These are phyloP conservation scores for Oreonectes daqikongensis DNA, from an alignment of 2,797 vertebrate species.

Conservation along the genomic window DNA sequence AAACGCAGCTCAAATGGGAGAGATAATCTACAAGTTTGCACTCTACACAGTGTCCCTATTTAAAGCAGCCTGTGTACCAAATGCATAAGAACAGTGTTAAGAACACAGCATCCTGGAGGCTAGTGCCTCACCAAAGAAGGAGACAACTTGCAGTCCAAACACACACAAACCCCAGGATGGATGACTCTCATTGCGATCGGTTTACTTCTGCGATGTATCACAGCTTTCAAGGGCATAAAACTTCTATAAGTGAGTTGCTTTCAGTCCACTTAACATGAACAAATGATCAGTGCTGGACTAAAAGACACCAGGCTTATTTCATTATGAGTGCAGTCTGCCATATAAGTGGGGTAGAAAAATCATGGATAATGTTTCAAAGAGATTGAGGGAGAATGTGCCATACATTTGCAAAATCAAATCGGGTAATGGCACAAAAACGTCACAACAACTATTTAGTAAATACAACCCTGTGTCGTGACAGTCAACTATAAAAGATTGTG, in stretches of 20 bases:
- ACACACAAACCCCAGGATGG: background rate
- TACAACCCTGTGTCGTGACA: background rate
- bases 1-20: constrained; percentile 5
- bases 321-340: constrained; percentile 27
- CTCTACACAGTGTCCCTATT: constrained; percentile 41
- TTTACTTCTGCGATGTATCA: constrained; percentile 37
- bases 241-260: constrained; percentile 30
- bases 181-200: constrained; percentile 29
- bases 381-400: background rate
- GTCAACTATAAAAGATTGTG: background rate
- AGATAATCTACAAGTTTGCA: background rate
- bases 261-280: constrained; percentile 21
- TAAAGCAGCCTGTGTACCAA: constrained; percentile 20
- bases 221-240: constrained; percentile 16
- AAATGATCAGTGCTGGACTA: constrained; percentile 2
- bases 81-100: constrained; percentile 43
- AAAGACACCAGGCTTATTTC: constrained; percentile 14
- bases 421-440: background rate
- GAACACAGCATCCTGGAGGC: constrained; percentile 32
- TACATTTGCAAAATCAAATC: background rate
- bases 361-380: background rate
- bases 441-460: background rate
- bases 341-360: constrained; percentile 29
- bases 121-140: constrained; percentile 71
- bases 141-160: constrained; percentile 55